Evolutionary conservation across 2,113 vertebrate species (phyloP).

Genomic region (Muntiacus reevesi): DNA sequence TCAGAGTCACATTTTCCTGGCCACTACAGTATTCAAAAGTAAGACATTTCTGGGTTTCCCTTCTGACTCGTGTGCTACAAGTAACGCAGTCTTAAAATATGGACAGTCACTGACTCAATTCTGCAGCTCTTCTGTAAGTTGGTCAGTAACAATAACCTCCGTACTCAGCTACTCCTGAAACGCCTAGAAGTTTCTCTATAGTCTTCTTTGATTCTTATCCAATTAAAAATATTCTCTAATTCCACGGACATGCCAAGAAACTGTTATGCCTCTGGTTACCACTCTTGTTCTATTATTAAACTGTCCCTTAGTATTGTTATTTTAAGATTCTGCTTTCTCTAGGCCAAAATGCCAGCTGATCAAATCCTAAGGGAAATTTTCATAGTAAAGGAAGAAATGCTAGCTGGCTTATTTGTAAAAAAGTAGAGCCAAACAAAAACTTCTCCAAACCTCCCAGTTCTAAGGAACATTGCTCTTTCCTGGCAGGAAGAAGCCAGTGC

Average conservation of each 20-base stretch:
- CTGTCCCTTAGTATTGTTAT: not conserved
- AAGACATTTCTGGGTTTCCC: not conserved
- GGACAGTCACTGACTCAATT: not conserved
- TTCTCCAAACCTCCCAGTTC: not conserved
- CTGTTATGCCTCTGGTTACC: not conserved
- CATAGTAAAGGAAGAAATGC: not conserved
- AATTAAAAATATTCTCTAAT: not conserved
- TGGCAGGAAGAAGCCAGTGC: not conserved
- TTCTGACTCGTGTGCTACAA: not conserved
- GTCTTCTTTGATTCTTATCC: not conserved
- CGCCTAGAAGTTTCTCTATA: not conserved
- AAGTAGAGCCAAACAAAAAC: not conserved
- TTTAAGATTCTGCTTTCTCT: conserved; percentile 10
- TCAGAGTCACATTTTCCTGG: not conserved
- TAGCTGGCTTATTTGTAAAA: not conserved
- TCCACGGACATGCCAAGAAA: not conserved
- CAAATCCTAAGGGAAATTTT: not conserved
- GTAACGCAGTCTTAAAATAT: not conserved
- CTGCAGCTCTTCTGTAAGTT: not conserved
- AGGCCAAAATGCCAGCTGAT: not conserved
- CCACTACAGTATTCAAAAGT: not conserved
- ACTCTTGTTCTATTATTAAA: not conserved
- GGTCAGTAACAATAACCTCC: not conserved
- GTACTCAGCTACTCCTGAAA: not conserved
- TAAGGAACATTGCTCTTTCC: not conserved